Conservation (phyloP, 64 coral and sea anemone species). For the Montipora efflorescens region DNA sequence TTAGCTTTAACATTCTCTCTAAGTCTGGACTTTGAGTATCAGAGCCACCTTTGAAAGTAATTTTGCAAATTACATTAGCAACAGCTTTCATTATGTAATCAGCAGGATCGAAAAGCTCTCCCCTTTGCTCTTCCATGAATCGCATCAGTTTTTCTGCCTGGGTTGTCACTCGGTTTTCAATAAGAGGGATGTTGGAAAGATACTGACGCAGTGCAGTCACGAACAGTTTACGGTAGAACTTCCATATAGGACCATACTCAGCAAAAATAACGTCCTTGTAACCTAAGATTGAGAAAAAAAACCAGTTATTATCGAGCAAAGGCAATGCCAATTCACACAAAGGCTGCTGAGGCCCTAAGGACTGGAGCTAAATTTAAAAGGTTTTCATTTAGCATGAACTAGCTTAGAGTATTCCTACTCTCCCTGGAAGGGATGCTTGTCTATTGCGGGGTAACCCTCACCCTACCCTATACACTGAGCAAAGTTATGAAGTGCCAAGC, state of each 20-base stretch:
- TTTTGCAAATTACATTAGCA: slow-evolving; percentile 49
- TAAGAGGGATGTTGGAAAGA: slow-evolving; percentile 31
- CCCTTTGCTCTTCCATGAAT: slow-evolving; percentile 42
- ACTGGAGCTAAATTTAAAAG: too few species aligned
- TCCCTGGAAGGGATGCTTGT: too few species aligned
- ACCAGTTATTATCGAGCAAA: too few species aligned
- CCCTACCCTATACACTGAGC: too few species aligned
- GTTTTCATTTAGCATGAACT: too few species aligned
- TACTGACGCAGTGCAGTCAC: slow-evolving; percentile 54
- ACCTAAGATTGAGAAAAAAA: background rate
- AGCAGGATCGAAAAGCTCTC: slow-evolving; percentile 48
- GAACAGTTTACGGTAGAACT: slow-evolving; percentile 72
- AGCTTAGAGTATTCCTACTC: too few species aligned
- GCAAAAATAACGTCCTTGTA: slow-evolving; percentile 71
- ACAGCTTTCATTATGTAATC: background rate
- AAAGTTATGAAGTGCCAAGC: too few species aligned
- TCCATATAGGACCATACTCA: slow-evolving; percentile 61
- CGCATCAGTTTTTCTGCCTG: slow-evolving; percentile 41
- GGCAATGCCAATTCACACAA: too few species aligned
- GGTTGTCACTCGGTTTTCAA: slow-evolving; percentile 29
- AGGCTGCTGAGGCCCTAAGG: too few species aligned
- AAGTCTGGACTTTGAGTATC: slow-evolving; percentile 36
- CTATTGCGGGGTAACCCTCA: too few species aligned
- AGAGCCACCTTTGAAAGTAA: slow-evolving; percentile 23
- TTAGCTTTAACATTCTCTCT: background rate